A percentile compares a stretch with the other conserved stretches of the same genome.
These are phyloP conservation scores for Polypedilum pembai DNA, from an alignment of 1,140 invertebrate genomes.

Conservation along the genomic window DNA sequence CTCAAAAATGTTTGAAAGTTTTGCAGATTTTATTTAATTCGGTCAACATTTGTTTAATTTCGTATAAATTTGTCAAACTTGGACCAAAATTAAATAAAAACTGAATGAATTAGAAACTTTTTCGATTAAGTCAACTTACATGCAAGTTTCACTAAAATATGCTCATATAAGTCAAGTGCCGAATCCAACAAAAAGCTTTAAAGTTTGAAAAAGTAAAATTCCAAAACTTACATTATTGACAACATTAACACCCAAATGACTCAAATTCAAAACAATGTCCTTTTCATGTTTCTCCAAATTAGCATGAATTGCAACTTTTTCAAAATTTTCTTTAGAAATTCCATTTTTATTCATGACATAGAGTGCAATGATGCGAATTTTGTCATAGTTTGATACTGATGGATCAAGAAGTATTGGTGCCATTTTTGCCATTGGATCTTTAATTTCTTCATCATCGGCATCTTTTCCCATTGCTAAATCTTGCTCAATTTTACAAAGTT, in stretches of 20 bases:
- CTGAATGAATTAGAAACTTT: too few relatives aligned
- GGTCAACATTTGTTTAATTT: too few relatives aligned
- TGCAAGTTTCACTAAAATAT: too few relatives aligned
- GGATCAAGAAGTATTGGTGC: slow-evolving; percentile 92
- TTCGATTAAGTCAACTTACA: too few relatives aligned
- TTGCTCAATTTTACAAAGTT: slow-evolving; percentile 98
- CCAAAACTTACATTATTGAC: slow-evolving; percentile 72
- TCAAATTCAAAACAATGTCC: slow-evolving; percentile 91
- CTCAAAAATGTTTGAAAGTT: too few relatives aligned
- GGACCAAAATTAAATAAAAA: too few relatives aligned
- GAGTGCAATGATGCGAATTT: slow-evolving; percentile 96
- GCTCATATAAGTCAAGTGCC: too few relatives aligned
- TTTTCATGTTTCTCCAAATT: slow-evolving; percentile 87
- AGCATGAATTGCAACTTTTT: slow-evolving; percentile 94
- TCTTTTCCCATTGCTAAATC: slow-evolving; percentile 96
- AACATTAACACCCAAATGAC: slow-evolving; percentile 89
- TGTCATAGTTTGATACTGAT: slow-evolving; percentile 83
- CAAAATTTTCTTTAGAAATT: slow-evolving; percentile 96
- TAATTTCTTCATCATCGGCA: slow-evolving; percentile 97
- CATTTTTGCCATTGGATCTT: slow-evolving; percentile 98
- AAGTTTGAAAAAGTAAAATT: too few relatives aligned
- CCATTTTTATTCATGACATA: slow-evolving; percentile 99
- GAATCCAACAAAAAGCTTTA: too few relatives aligned
- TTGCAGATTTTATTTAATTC: too few relatives aligned
- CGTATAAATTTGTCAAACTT: too few relatives aligned